These are phyloP conservation scores for Seriola rivoliana DNA, from an alignment of 2,113 vertebrate species.

Conservation along the genomic window DNA sequence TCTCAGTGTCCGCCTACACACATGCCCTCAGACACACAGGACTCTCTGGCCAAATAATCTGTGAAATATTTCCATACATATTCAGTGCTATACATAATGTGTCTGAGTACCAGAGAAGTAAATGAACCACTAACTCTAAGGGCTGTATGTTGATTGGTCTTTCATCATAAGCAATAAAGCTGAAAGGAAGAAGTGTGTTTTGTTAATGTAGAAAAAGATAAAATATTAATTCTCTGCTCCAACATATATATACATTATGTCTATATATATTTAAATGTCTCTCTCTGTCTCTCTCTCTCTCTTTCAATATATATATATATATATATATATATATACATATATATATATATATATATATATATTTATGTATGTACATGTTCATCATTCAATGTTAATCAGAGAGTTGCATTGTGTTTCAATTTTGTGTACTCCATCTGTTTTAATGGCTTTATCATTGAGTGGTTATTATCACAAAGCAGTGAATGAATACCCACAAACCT, in stretches of 20 bases:
- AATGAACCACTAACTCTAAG: constrained; percentile 52
- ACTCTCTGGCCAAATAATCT: constrained; percentile 19
- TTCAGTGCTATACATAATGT: constrained; percentile 43
- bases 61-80: constrained; percentile 54
- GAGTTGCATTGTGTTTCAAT: constrained; percentile 31
- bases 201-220: constrained; percentile 41
- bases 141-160: constrained; percentile 34
- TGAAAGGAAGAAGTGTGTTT: constrained; percentile 45
- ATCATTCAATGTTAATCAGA: constrained; percentile 9
- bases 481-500: constrained; percentile 29
- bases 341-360: too few species aligned
- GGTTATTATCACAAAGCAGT: constrained; percentile 43
- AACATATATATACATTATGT: too few species aligned
- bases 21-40: not conserved
- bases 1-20: not conserved
- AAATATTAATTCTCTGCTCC: constrained; percentile 48
- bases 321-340: too few species aligned
- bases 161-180: constrained; percentile 66
- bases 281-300: too few species aligned
- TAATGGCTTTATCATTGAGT: constrained; percentile 41
- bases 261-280: too few species aligned
- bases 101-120: constrained; percentile 47
- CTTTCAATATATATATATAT: too few species aligned
- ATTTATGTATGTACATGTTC: not conserved
- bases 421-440: constrained; percentile 48